These are phyloP conservation scores for Orgyia antiqua DNA, from an alignment of 2,888 invertebrate genomes.

Conservation along the genomic window DNA sequence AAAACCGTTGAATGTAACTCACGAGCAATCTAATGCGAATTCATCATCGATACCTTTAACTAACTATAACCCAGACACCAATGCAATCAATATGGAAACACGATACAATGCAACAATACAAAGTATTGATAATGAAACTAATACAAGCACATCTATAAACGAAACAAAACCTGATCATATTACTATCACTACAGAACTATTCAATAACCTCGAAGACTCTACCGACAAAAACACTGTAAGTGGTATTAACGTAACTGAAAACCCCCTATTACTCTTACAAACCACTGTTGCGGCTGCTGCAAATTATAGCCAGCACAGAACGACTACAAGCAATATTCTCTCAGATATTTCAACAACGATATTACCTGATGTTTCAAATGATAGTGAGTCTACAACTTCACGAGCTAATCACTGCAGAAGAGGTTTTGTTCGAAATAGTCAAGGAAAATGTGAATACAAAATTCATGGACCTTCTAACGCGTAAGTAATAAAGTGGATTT, in stretches of 20 bases:
- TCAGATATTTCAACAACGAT: constrained; percentile 12
- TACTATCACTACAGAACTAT: no score
- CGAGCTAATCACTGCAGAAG: constrained; percentile 46
- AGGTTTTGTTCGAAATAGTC: constrained; percentile 54
- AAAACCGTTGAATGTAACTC: constrained; percentile 54
- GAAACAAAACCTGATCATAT: no score
- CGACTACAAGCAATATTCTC: constrained; percentile 3
- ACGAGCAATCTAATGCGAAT: constrained; percentile 33
- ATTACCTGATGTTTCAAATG: constrained; percentile 11
- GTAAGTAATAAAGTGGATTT: constrained; percentile 50
- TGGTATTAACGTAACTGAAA: no score
- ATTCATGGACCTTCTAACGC: constrained; percentile 56
- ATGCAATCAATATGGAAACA: constrained; percentile 19
- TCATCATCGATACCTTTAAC: constrained; percentile 14
- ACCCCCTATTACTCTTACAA: no score
- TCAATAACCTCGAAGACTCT: no score
- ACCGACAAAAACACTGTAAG: no score
- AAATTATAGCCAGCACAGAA: no score
- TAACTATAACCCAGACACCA: constrained; percentile 12
- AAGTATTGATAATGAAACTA: background rate
- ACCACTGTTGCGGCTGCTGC: no score
- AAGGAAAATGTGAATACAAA: constrained; percentile 61
- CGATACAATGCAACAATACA: background rate
- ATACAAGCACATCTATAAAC: no score
- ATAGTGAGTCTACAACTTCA: constrained; percentile 13